phyloP scores from a whole-genome alignment of 2,113 vertebrate species.

The Menura novaehollandiae region DNA sequence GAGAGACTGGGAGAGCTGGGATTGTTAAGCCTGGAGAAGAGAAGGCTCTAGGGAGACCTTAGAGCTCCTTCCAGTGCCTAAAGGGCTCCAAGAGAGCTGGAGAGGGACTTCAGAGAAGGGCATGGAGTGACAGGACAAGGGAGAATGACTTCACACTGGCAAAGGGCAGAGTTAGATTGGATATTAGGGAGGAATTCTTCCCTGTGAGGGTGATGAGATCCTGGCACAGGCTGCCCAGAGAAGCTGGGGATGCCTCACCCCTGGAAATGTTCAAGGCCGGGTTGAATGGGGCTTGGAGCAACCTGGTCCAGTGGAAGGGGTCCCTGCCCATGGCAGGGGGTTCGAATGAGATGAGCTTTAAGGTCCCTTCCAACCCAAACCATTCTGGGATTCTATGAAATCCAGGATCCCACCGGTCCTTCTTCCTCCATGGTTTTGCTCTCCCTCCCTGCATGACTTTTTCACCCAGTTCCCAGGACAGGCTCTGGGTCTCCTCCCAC shows the following conservation, averaged over 20 bases:
- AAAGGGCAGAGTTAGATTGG: not conserved
- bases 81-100: not conserved
- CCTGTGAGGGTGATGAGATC: not conserved
- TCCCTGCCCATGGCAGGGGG: not conserved
- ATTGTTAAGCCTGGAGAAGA: not conserved
- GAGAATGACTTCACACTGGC: not conserved
- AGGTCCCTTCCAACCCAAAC: not conserved
- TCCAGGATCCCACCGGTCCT: not conserved
- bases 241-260: not conserved
- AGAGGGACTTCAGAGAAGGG: not conserved
- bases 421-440: not conserved
- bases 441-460: not conserved
- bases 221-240: not conserved
- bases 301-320: not conserved
- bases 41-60: not conserved
- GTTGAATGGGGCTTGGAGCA: not conserved
- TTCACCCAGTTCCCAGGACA: not conserved
- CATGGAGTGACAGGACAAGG: not conserved
- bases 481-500: not conserved
- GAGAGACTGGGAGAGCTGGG: not conserved
- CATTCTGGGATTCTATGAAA: not conserved
- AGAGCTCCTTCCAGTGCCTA: not conserved
- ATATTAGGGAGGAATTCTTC: not conserved
- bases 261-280: not conserved
- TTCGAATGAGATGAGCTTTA: not conserved